phyloP scores from a whole-genome alignment of 2,888 invertebrate species.

The Odontocolon sp. region DNA sequence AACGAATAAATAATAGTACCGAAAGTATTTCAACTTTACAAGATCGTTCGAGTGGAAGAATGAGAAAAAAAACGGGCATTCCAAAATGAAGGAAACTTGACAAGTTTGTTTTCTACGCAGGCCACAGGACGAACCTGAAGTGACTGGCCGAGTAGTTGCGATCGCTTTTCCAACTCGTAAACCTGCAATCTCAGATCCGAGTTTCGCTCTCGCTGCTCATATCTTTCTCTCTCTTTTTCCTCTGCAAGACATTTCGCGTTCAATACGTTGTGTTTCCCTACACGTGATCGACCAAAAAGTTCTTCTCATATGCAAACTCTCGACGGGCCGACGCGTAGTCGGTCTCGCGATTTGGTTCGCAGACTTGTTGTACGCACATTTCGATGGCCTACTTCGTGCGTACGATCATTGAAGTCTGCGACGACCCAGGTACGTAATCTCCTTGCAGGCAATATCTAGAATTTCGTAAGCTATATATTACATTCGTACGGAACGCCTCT shows the following conservation, averaged over 20 bases:
- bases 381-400: conserved; percentile 58
- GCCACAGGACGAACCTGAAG: conserved; percentile 80
- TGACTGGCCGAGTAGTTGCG: conserved; percentile 80
- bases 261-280: conserved; percentile 74
- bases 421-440: conserved; percentile 72
- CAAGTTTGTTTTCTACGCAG: conserved; percentile 71
- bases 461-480: conserved; percentile 66
- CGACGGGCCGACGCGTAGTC: conserved; percentile 35
- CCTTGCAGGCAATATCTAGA: conserved; percentile 73
- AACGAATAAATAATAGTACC: conserved; percentile 24
- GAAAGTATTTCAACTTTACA: conserved; percentile 10
- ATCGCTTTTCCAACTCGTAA: conserved; percentile 81
- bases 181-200: conserved; percentile 81
- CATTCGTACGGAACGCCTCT: conserved; percentile 34
- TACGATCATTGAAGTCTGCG: conserved; percentile 73
- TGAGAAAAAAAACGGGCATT: conserved; percentile 69
- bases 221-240: conserved; percentile 80
- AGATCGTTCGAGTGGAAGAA: conserved; percentile 26
- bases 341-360: conserved; percentile 45
- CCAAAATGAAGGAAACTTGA: conserved; percentile 64
- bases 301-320: conserved; percentile 57
- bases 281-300: conserved; percentile 76
- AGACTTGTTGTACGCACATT: conserved; percentile 26
- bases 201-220: conserved; percentile 81
- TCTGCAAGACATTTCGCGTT: conserved; percentile 80